These are phyloP conservation scores for Mirounga angustirostris DNA, from an alignment of 2,113 vertebrate genomes.

Conservation along the genomic window DNA sequence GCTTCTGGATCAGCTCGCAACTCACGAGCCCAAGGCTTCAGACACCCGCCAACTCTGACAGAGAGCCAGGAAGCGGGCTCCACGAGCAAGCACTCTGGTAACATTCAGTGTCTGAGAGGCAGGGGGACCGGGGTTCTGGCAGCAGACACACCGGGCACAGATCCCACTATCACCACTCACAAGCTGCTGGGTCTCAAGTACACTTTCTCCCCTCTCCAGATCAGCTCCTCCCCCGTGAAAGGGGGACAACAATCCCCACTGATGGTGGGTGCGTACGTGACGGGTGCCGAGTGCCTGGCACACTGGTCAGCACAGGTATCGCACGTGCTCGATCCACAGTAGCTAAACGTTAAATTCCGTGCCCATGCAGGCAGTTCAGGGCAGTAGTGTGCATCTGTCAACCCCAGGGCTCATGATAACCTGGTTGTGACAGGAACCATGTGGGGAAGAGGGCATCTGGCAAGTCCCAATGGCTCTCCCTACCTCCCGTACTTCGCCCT, in stretches of 20 bases:
- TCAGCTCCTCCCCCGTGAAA: background rate
- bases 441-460: fast-evolving
- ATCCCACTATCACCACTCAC: no score
- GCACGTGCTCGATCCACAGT: fast-evolving
- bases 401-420: fast-evolving
- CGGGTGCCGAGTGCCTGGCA: fast-evolving
- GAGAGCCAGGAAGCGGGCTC: background rate
- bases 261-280: fast-evolving
- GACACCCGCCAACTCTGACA: background rate
- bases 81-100: background rate
- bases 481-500: fast-evolving
- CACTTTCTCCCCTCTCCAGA: background rate
- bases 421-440: fast-evolving
- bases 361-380: background rate
- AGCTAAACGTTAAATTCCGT: background rate
- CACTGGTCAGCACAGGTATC: fast-evolving
- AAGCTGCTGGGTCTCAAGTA: background rate
- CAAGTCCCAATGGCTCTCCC: background rate
- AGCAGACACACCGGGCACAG: fast-evolving
- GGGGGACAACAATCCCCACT: fast-evolving
- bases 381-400: fast-evolving
- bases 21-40: no score
- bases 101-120: background rate
- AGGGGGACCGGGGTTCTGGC: background rate
- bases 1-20: fast-evolving